Conservation (phyloP, 2,797 vertebrate genomes). For the Thalassophryne amazonica region DNA sequence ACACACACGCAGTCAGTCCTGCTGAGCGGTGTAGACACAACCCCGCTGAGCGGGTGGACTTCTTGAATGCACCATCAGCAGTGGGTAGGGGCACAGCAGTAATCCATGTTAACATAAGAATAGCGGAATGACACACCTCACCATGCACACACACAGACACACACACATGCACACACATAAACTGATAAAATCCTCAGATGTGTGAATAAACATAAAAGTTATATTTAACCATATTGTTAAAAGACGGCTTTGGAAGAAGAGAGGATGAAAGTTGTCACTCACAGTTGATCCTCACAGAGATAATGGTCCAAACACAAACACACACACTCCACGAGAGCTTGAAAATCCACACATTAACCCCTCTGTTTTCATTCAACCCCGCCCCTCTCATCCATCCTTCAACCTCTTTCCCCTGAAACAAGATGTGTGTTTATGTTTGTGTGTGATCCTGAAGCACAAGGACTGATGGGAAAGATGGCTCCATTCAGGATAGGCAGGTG, state of each 20-base stretch:
- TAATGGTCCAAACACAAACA: not conserved
- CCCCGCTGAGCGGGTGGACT: slow-evolving; percentile 53
- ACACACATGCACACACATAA: not conserved
- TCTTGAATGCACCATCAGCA: slow-evolving; percentile 58
- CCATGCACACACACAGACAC: slow-evolving; percentile 1
- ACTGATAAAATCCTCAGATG: no score
- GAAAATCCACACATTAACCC: slow-evolving; percentile 27
- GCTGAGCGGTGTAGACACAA: slow-evolving; percentile 70
- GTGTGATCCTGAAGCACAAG: slow-evolving; percentile 31
- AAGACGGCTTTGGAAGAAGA: no score
- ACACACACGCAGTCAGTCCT: slow-evolving; percentile 43
- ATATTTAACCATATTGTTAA: no score
- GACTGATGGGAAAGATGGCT: slow-evolving; percentile 35
- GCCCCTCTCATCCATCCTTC: slow-evolving; percentile 19
- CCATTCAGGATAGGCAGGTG: slow-evolving; percentile 48
- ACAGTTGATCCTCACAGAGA: not conserved
- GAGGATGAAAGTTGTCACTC: no score
- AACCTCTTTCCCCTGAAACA: slow-evolving; percentile 7
- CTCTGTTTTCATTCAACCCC: slow-evolving; percentile 20
- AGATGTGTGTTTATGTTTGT: not conserved
- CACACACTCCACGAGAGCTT: not conserved
- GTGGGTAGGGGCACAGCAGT: slow-evolving; percentile 55
- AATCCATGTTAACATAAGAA: slow-evolving; percentile 70
- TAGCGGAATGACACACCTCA: slow-evolving; percentile 42
- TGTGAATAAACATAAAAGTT: no score